Conservation (phyloP, 2,113 vertebrate genomes). For the Phylloscopus trochiloides region DNA sequence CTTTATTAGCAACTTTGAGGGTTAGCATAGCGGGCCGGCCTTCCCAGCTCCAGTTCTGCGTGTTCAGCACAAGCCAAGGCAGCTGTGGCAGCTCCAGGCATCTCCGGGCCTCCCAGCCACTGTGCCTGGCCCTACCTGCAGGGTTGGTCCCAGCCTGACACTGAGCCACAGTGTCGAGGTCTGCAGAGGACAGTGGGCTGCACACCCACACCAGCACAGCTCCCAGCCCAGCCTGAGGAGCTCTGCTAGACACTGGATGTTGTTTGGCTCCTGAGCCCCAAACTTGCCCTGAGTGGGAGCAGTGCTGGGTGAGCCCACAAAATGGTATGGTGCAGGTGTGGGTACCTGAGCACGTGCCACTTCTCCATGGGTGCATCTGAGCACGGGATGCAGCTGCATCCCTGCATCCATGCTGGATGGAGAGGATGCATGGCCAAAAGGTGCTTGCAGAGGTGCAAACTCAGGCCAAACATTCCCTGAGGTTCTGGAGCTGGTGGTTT, state of each 20-base stretch:
- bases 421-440: rapidly evolving
- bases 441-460: background rate
- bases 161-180: background rate
- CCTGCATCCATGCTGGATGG: rapidly evolving
- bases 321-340: rapidly evolving
- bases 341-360: rapidly evolving
- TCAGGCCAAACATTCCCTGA: rapidly evolving
- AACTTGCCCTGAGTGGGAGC: rapidly evolving
- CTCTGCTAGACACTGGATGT: background rate
- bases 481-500: rapidly evolving
- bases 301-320: background rate
- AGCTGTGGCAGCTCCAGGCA: background rate
- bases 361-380: background rate
- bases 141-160: background rate
- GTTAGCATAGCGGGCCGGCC: background rate
- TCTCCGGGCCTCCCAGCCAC: background rate
- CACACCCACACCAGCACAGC: rapidly evolving
- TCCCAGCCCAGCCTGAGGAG: background rate
- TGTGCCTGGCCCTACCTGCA: background rate
- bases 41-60: background rate
- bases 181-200: background rate
- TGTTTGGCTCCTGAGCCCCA: background rate
- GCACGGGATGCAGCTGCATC: rapidly evolving
- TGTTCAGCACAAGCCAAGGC: background rate
- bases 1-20: constrained; percentile 34